A percentile compares a stretch with the other conserved stretches of the same genome.
Conservation (phyloP, 2,797 vertebrate species). For the Enoplosus armatus region DNA sequence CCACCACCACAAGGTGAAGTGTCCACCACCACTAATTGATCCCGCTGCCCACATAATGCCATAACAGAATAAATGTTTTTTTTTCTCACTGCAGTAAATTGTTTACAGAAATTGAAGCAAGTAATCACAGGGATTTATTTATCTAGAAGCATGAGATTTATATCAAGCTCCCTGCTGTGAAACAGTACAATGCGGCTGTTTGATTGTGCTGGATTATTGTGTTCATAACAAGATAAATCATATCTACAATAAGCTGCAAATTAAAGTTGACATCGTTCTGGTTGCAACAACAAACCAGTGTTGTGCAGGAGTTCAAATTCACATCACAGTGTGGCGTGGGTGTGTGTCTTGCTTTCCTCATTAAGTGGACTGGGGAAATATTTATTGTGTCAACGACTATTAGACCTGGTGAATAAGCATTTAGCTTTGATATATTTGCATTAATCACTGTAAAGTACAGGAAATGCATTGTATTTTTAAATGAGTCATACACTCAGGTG, state of each 20-base stretch:
- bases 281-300: slow-evolving; percentile 18
- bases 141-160: slow-evolving; percentile 42
- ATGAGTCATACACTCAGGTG: background rate
- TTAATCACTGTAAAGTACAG: background rate
- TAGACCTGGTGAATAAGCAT: background rate
- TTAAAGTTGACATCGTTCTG: slow-evolving; percentile 34
- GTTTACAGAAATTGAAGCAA: slow-evolving; percentile 39
- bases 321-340: background rate
- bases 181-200: slow-evolving; percentile 19
- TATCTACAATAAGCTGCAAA: slow-evolving; percentile 47
- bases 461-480: background rate
- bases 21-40: slow-evolving; percentile 4
- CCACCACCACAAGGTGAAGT: slow-evolving; percentile 15
- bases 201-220: slow-evolving; percentile 53
- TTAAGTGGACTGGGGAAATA: slow-evolving; percentile 14
- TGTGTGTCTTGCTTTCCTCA: background rate
- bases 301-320: slow-evolving; percentile 18
- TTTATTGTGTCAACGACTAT: background rate
- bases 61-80: slow-evolving; percentile 14
- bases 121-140: slow-evolving; percentile 44
- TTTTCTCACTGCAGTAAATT: slow-evolving; percentile 29
- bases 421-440: background rate
- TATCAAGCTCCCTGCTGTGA: slow-evolving; percentile 45
- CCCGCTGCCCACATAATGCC: slow-evolving; percentile 11
- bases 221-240: slow-evolving; percentile 47